Base-by-base conservation (phyloP, 2,888 invertebrate genomes). In the Zaprionus bogoriensis region DNA sequence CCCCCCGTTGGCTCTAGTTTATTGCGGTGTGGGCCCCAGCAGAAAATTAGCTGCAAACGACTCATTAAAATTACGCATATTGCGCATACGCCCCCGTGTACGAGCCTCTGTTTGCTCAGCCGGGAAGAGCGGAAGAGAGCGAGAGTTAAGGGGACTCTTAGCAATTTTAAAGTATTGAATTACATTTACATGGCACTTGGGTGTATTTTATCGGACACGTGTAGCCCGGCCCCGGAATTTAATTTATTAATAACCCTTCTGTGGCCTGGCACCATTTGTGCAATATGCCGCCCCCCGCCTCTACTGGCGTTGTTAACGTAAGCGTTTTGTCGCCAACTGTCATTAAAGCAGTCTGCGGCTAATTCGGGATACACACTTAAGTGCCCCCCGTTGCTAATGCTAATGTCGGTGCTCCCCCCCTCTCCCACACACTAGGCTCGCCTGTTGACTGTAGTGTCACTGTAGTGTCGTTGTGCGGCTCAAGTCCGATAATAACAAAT, bases 191-290 rank as follows among this genome's bases (percentile, higher is more conserved):
- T 55, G 62, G 42, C 61, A 66, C 48, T 60, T 64, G 30, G 41
- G 53, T 36, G 53, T 77, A 47, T 65, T 80, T 69, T 54, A 57
- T 63, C 55, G 7, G 17, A 3, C 44, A 14, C 25, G 23, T 36
- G 23, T 27, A 25, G 22, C 20, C 5, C 12, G 28, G 32, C 62
- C 54, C 57, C 57, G 63, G 55, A 81, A 74, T 77, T 81, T 81
- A 81, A 79, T 79, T 84, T 81, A 79, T 79, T 81, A 81, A 79
- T 84, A 81, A 84, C 77, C 84, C 81, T 84, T 78, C 46, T 73
- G 77, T 51, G 73, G 59, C 45, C 14, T n/a, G 57, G 63, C 69
- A 46, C 58, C 70, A 67, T 75, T 73, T 59, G 45, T 41, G 44
- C 68, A 72, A 65, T 62, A 55, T 74, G 68, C 60, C 46, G 14